Evolutionary conservation across 2,797 vertebrate genomes (phyloP), one percentile per base, ranked within the genome.

Genomic region (Sebastes taczanowskii): DNA sequence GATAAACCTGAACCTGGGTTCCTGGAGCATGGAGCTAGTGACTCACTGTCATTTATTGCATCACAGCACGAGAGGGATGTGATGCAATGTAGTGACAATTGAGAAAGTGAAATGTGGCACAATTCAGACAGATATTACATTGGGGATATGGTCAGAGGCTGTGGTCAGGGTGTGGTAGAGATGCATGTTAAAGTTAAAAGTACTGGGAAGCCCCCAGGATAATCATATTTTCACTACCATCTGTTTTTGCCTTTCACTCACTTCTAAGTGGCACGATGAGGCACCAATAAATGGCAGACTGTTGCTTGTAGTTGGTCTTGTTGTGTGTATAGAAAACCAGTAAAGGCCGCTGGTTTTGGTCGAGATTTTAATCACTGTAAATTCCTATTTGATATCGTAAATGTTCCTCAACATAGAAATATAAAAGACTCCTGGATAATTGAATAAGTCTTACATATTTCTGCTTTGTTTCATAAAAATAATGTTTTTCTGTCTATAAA

Each of bases 1-100:
- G 71, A 74, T 65, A 5, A 78, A 72, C 59, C 42, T 38, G 18
- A 56, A 73, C 55, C 27, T 65, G 65, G 52, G 53, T 35, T 72
- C 38, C 38, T 42, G 38, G 38, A 42, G 42, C 20, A 2, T 10
- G 18, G 6, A 23, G 10, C 27, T 4, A 2, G 7, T 80, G 68
- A 80, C 30, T 92, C 76, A 87, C 3, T 78, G 58, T 20, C 11
- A 5, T 84, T 86, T 49, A 20, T 49, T 49, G 75, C 82, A 79
- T 86, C 72, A 81, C 65, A 69, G 52, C 56, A 69, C 23, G 14
- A 60, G 13, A 46, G 8, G 13, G n/a, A 35, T 22, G n/a, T 90
- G 87, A 91, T 74, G 86, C 70, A 91, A 92, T 4, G 5, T 22
- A 63, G n/a, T 2, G 74, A 71, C 62, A 77, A 13, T n/a, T 65